Percentiles rank a stretch among this genome's conserved stretches.
Evolutionary conservation across 2,888 invertebrate species (phyloP).

Genomic region (Oxytorus armatus): DNA sequence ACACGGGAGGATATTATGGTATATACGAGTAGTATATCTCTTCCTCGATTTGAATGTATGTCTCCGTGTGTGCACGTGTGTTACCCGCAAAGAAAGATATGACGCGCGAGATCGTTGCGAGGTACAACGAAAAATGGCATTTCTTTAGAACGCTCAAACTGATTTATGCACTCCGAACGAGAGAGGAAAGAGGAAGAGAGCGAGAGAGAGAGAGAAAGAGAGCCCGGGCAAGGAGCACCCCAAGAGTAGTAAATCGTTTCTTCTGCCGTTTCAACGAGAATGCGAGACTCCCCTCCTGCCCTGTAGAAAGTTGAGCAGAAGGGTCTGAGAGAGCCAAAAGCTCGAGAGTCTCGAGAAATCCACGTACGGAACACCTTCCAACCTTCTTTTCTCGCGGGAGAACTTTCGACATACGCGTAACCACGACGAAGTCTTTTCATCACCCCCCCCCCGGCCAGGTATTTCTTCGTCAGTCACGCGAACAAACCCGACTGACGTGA

Average conservation of each 20-base stretch:
- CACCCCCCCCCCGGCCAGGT: too few relatives aligned
- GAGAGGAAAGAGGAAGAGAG: background rate
- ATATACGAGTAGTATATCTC: conserved; percentile 7
- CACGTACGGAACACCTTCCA: background rate
- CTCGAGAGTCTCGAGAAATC: background rate
- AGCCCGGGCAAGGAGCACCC: conserved; percentile 32
- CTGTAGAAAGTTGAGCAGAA: background rate
- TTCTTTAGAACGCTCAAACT: conserved; percentile 59
- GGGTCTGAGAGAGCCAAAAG: conserved; percentile 11
- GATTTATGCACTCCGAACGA: conserved; percentile 56
- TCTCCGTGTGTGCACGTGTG: background rate
- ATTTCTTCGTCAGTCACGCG: too few relatives aligned
- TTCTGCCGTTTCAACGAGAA: conserved; percentile 10
- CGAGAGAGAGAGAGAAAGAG: conserved; percentile 24
- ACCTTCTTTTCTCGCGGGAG: background rate
- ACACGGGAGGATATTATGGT: conserved; percentile 8
- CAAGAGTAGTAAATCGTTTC: conserved; percentile 49
- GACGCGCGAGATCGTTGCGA: conserved; percentile 15
- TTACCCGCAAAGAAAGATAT: conserved; percentile 27
- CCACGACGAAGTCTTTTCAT: background rate
- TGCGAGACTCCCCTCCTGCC: conserved; percentile 7
- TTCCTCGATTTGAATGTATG: conserved; percentile 29
- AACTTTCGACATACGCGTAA: conserved; percentile 3
- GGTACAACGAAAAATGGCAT: conserved; percentile 58
- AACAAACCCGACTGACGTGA: too few relatives aligned